phyloP scores from a whole-genome alignment of 2,797 vertebrate genomes.

The Acropternis orthonyx region DNA sequence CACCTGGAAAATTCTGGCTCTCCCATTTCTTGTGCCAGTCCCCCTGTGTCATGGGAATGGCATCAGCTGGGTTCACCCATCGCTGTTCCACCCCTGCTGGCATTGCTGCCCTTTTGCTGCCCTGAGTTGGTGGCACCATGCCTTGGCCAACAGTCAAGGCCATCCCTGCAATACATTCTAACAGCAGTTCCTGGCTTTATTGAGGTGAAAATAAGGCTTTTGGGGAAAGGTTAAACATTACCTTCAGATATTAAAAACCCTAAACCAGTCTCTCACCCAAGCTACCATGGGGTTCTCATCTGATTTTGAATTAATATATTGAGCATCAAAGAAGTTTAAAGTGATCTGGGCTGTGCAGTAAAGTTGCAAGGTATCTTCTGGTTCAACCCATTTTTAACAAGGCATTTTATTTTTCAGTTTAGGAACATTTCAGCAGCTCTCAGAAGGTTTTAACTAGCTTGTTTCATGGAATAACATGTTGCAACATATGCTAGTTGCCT shows the following conservation, averaged over 20 bases:
- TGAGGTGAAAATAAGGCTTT: background rate
- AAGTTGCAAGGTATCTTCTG: background rate
- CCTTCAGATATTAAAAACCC: background rate
- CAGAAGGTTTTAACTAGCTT: conserved; percentile 31
- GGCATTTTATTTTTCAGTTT: background rate
- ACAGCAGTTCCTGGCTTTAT: background rate
- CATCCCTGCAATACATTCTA: background rate
- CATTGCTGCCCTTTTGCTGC: background rate
- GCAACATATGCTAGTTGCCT: background rate
- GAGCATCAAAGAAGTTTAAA: background rate
- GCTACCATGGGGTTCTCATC: background rate
- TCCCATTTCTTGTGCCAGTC: background rate
- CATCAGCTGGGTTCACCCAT: background rate
- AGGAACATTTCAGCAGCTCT: conserved; percentile 26
- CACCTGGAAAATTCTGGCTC: conserved; percentile 28
- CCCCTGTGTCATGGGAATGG: background rate
- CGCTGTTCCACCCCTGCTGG: background rate
- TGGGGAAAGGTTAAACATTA: background rate
- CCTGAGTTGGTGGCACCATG: background rate
- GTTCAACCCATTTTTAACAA: background rate
- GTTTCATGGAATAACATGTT: background rate
- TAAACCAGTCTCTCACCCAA: background rate
- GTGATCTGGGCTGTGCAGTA: background rate
- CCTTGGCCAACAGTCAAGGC: background rate
- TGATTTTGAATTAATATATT: background rate